phyloP scores from a whole-genome alignment of 2,797 vertebrate genomes.

The Syndactyla subalaris region DNA sequence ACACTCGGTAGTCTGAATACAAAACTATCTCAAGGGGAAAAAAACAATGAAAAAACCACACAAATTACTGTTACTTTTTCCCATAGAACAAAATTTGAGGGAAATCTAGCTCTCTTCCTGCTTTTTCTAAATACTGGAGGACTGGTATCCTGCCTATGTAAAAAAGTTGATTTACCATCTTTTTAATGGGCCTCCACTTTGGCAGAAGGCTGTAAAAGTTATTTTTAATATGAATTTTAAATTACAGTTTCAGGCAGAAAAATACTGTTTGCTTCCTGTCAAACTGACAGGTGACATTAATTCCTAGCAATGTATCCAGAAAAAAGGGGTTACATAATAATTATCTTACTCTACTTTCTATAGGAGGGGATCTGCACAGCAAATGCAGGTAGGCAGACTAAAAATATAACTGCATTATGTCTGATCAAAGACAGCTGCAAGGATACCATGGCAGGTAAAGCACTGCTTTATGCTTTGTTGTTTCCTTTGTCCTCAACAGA shows the following conservation, averaged over 20 bases:
- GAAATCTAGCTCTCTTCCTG: background rate
- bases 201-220: background rate
- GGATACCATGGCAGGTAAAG: background rate
- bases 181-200: background rate
- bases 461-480: background rate
- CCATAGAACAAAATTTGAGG: background rate
- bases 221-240: background rate
- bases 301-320: background rate
- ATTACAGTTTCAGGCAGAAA: background rate
- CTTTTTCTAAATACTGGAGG: background rate
- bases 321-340: background rate
- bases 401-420: background rate
- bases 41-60: too few species aligned
- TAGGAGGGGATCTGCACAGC: background rate
- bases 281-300: background rate
- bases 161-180: background rate
- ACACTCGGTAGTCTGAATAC: background rate
- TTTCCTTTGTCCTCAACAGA: slow-evolving; percentile 5
- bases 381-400: background rate
- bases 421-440: slow-evolving; percentile 17
- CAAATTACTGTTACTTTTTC: background rate
- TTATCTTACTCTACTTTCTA: background rate
- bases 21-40: background rate
- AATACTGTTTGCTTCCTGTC: background rate
- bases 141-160: background rate